Conservation (phyloP, 2,888 invertebrate species). For the Pachliopta kotzebuea region DNA sequence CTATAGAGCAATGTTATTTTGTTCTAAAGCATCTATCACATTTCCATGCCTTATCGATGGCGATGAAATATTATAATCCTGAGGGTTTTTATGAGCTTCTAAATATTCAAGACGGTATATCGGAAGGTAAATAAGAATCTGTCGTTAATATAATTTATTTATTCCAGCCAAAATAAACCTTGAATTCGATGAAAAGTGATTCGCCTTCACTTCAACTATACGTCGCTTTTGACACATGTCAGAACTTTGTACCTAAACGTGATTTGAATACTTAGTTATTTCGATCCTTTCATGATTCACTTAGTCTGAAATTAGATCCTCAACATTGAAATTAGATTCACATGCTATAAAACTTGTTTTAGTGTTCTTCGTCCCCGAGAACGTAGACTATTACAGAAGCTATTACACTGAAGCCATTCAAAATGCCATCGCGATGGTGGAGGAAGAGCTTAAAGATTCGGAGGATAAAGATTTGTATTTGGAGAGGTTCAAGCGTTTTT, state of each 20-base stretch:
- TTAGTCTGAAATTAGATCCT: too few species aligned
- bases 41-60: constrained; percentile 83
- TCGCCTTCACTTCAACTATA: too few species aligned
- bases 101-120: constrained; percentile 68
- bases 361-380: constrained; percentile 83
- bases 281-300: too few species aligned
- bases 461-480: constrained; percentile 77
- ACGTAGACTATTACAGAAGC: constrained; percentile 84
- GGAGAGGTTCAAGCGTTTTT: constrained; percentile 80
- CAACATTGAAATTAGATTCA: too few species aligned
- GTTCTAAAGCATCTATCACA: constrained; percentile 82
- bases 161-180: too few species aligned
- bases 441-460: constrained; percentile 56
- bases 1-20: constrained; percentile 80
- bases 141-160: too few species aligned
- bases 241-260: too few species aligned
- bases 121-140: constrained; percentile 54
- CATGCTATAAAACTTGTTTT: constrained; percentile 29
- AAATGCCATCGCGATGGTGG: constrained; percentile 84
- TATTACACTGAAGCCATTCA: constrained; percentile 83
- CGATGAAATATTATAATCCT: constrained; percentile 81
- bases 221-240: too few species aligned
- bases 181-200: too few species aligned
- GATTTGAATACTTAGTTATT: too few species aligned
- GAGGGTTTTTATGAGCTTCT: constrained; percentile 77